These are phyloP conservation scores for Brachylomia viminalis DNA, from an alignment of 2,888 invertebrate species.

Conservation along the genomic window DNA sequence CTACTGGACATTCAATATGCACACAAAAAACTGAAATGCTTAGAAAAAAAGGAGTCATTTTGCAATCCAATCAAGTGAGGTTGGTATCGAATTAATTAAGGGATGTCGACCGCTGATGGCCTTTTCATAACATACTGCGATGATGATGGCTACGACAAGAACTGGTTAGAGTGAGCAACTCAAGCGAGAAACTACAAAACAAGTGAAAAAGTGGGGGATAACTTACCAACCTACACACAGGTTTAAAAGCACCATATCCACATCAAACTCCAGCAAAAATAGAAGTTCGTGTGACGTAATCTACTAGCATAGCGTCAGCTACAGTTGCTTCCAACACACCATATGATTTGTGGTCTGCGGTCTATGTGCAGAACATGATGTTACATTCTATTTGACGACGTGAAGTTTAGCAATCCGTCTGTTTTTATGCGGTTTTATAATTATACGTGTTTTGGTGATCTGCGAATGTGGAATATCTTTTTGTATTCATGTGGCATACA, in stretches of 20 bases:
- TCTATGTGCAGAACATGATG: constrained; percentile 38
- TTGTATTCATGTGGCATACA: background rate
- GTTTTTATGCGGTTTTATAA: constrained; percentile 45
- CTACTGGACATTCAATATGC: background rate
- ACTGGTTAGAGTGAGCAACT: background rate
- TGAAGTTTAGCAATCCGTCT: constrained; percentile 45
- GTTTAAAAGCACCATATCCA: background rate
- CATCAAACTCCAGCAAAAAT: background rate
- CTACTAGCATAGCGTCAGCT: constrained; percentile 21
- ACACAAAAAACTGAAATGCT: no score
- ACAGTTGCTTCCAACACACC: constrained; percentile 18
- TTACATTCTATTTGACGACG: constrained; percentile 48
- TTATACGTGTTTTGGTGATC: constrained; percentile 30
- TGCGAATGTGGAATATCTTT: constrained; percentile 12
- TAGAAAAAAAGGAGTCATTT: no score
- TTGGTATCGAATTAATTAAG: no score
- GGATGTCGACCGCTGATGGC: no score
- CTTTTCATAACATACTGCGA: background rate
- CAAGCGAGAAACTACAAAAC: background rate
- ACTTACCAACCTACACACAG: no score
- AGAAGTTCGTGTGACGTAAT: constrained; percentile 11
- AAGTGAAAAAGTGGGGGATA: background rate
- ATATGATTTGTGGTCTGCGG: constrained; percentile 52
- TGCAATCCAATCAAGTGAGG: background rate
- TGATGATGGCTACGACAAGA: background rate